Percentiles rank a stretch among this genome's conserved stretches.
Conservation (phyloP, 2,113 vertebrate species). For the Corynorhinus townsendii region DNA sequence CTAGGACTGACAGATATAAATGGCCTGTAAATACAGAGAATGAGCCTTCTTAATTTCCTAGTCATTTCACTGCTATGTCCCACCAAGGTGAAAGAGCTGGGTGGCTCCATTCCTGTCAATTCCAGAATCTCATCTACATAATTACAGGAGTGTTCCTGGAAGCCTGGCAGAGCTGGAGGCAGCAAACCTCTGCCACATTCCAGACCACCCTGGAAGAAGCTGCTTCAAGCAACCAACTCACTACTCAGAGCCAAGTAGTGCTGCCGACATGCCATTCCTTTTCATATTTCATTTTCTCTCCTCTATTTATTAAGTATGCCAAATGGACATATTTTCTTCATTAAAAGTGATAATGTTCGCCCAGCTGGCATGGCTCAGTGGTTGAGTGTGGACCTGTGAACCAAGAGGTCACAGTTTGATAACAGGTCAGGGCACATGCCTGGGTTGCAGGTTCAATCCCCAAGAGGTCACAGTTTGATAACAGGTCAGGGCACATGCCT, state of each 20-base stretch:
- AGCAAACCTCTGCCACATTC: background rate
- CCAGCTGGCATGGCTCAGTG: no score
- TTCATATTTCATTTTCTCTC: background rate
- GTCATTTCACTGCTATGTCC: background rate
- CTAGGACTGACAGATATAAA: background rate
- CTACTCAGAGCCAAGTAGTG: background rate
- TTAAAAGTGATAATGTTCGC: background rate
- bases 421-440: no score
- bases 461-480: no score
- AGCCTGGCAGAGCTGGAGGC: background rate
- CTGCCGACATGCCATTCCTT: background rate
- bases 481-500: no score
- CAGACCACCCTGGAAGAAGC: background rate
- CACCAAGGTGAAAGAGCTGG: background rate
- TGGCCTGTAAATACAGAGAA: background rate
- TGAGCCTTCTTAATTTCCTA: background rate
- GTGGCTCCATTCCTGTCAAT: background rate
- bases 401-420: no score
- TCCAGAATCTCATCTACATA: background rate
- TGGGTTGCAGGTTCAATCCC: no score
- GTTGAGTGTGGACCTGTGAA: no score
- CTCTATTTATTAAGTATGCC: background rate
- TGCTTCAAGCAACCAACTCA: background rate
- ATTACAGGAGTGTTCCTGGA: background rate
- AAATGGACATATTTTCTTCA: background rate